Percentiles rank a stretch among this genome's conserved stretches.
These are phyloP conservation scores for Calliphora vicina DNA, from an alignment of 1,140 invertebrate species.

Conservation along the genomic window DNA sequence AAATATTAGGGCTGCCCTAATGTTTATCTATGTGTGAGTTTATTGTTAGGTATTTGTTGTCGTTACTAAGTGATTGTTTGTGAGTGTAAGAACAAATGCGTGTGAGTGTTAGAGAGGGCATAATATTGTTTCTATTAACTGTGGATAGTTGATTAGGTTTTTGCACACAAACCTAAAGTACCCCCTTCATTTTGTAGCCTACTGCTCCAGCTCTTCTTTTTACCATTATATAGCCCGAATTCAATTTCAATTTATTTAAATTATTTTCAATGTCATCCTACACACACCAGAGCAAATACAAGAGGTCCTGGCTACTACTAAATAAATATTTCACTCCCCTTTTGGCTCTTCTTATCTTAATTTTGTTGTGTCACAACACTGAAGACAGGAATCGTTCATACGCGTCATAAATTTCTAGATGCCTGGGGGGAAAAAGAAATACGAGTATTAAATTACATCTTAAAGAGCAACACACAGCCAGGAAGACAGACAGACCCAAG, in stretches of 20 bases:
- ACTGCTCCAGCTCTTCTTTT: not conserved
- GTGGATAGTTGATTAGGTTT: not conserved
- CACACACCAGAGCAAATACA: not conserved
- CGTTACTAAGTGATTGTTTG: not conserved
- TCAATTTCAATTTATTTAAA: constrained; percentile 15
- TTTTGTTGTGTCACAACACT: not conserved
- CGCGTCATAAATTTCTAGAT: not conserved
- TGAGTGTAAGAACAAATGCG: not conserved
- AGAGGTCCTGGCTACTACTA: not conserved
- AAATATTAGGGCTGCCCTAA: too few relatives aligned
- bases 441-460: not conserved
- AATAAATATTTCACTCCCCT: not conserved
- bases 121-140: not conserved
- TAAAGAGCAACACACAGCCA: not conserved
- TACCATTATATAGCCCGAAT: not conserved
- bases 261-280: constrained; percentile 13
- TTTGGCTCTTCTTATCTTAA: not conserved
- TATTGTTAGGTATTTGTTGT: not conserved
- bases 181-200: not conserved
- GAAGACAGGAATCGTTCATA: not conserved
- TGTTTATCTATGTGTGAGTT: not conserved
- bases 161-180: not conserved
- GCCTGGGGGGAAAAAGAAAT: not conserved
- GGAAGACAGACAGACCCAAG: not conserved
- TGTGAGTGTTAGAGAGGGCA: too few relatives aligned